These are phyloP conservation scores for Eupeodes luniger DNA, from an alignment of 2,888 invertebrate genomes.

Conservation along the genomic window DNA sequence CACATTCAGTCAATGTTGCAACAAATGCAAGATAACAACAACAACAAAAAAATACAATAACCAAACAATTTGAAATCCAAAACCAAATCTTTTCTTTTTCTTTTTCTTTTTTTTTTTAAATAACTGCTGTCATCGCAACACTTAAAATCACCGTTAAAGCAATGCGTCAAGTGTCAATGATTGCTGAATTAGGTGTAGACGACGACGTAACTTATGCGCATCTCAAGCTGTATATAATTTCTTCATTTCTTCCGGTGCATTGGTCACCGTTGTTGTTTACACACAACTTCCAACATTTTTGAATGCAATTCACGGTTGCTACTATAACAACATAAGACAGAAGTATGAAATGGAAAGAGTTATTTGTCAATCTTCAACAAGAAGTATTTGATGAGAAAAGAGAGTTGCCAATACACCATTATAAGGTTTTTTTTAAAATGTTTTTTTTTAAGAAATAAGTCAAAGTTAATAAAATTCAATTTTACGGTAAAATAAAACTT, in stretches of 20 bases:
- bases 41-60: not conserved
- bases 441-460: not conserved
- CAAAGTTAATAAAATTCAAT: too few relatives aligned
- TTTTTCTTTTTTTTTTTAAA: constrained; percentile 50
- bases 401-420: constrained; percentile 26
- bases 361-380: not conserved
- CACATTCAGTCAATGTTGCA: not conserved
- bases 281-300: constrained; percentile 43
- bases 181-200: constrained; percentile 10
- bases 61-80: constrained; percentile 20
- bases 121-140: constrained; percentile 39
- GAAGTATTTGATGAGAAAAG: not conserved
- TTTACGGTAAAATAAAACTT: too few relatives aligned
- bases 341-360: constrained; percentile 27
- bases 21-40: not conserved
- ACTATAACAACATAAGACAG: not conserved
- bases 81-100: constrained; percentile 49
- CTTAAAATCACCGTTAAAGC: constrained; percentile 31
- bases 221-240: constrained; percentile 29
- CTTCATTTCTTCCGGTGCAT: constrained; percentile 69
- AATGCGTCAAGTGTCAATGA: constrained; percentile 57
- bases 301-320: constrained; percentile 31
- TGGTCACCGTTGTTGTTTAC: constrained; percentile 65
- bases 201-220: not conserved
- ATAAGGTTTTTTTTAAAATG: not conserved